These are phyloP conservation scores for Acomys russatus DNA, from an alignment of 2,797 vertebrate species.

Conservation along the genomic window DNA sequence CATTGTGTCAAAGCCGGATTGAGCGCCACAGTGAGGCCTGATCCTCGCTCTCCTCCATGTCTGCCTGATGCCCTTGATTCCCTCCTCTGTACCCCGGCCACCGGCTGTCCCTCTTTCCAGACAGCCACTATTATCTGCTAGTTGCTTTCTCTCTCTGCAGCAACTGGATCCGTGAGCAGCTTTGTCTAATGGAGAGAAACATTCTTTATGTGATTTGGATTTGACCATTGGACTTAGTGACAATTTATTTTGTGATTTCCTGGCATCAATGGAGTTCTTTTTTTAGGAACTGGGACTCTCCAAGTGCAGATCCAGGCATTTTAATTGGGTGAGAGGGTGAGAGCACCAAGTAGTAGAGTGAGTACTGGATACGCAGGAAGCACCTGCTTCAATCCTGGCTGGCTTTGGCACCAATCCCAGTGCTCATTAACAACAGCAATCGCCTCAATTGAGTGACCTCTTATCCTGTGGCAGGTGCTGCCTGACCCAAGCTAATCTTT, in stretches of 20 bases:
- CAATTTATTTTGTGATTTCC: conserved; percentile 75
- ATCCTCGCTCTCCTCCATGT: not conserved
- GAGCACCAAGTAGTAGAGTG: not conserved
- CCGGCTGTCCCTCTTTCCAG: not conserved
- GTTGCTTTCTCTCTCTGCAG: not conserved
- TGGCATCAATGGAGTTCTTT: conserved; percentile 70
- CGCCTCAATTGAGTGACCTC: not conserved
- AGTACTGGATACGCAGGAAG: not conserved
- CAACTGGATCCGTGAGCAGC: not conserved
- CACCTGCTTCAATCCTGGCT: not conserved
- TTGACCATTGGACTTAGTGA: conserved; percentile 67
- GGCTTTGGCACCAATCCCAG: not conserved
- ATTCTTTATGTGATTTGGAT: conserved; percentile 64
- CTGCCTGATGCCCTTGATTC: not conserved
- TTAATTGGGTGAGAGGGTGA: conserved; percentile 54
- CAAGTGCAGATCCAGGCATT: conserved; percentile 70
- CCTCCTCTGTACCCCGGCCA: not conserved
- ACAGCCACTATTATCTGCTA: not conserved
- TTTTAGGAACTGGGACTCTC: conserved; percentile 68
- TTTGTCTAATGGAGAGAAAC: conserved; percentile 63
- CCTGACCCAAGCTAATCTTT: not conserved
- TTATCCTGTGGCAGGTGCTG: not conserved
- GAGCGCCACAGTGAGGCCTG: not conserved
- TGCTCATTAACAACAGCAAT: not conserved
- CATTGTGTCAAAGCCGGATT: not conserved